Conservation (phyloP, 2,113 vertebrate species). For the Delphinus delphis region DNA sequence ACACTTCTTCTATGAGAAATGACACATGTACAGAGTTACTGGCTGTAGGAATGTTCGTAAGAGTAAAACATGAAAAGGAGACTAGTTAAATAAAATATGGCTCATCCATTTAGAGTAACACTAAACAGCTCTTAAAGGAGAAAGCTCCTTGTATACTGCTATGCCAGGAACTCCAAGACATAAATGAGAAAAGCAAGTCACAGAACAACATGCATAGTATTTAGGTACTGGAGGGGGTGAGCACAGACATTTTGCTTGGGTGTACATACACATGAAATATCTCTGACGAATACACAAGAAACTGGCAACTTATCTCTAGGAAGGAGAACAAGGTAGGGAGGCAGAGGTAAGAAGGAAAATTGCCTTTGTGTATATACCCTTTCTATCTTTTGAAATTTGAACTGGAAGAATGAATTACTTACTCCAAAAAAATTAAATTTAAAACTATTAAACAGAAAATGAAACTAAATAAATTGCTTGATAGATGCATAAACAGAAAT, state of each 20-base stretch:
- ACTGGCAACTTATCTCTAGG: neutral
- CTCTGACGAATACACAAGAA: neutral
- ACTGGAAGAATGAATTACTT: neutral
- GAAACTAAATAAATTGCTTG: neutral
- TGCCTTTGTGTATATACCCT: neutral
- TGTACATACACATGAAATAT: neutral
- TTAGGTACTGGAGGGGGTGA: neutral
- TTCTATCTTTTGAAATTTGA: slow-evolving; percentile 30
- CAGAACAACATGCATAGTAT: neutral
- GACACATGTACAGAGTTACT: neutral
- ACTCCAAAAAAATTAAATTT: neutral
- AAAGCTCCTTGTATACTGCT: neutral
- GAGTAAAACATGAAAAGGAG: neutral
- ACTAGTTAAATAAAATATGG: neutral
- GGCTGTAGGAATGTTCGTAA: neutral
- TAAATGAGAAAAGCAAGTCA: neutral
- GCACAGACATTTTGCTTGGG: neutral
- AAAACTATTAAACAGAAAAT: neutral
- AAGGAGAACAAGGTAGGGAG: neutral
- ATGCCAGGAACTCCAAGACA: neutral
- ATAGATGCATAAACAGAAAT: neutral
- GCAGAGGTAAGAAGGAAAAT: neutral
- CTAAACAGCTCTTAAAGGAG: neutral
- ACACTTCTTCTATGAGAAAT: neutral
- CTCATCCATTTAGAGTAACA: slow-evolving; percentile 16